Evolutionary conservation across 2,113 vertebrate species (phyloP), one percentile per base, ranked within the genome.

Genomic region (Planiliza haematocheilus): DNA sequence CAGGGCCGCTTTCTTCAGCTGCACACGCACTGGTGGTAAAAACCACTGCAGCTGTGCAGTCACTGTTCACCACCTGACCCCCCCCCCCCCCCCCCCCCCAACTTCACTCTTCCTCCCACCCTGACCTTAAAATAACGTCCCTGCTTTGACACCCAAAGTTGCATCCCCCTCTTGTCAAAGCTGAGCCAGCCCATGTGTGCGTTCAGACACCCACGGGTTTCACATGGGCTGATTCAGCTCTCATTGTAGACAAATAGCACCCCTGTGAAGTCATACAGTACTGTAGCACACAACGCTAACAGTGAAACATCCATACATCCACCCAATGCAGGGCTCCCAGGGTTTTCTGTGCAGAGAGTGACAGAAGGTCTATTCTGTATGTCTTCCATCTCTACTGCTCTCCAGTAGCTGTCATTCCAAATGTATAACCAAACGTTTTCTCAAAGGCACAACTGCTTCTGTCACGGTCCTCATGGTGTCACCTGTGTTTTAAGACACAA

Each of bases 1-100:
- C 95, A 96, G 91, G 95, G 94, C 82, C 91, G 86, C 84, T 95
- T 94, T 85, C 94, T 95, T 55, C 93, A 94, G 51, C 95, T 94
- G 82, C 91, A 93, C 36, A 43, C 83, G 10, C 93, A 93, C 90
- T 94, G 94, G 50, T 92, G 90, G 84, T 92, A 91, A 86, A 64
- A 92, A 84, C 60, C 94, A 94, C 87, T 90, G 89, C 79, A 95
- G 94, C 91, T 91, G 92, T 90, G 94, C 72, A 76, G 78, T 60
- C 81, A 93, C 93, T 93, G 93, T 84, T 94, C 74, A 37, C 43
- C 66, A 77, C 86, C 38, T 18, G 50, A 37, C 21, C 61, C 45
- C 30, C 24, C 9, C 36, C 17, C 60, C 34, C 36, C 39, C 20
- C 8, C 52, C 48, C 13, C 41, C n/a, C 30, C 18, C 38, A 7